Evolutionary conservation across 2,888 invertebrate species (phyloP).

Genomic region (Caenorhabditis doughertyi): DNA sequence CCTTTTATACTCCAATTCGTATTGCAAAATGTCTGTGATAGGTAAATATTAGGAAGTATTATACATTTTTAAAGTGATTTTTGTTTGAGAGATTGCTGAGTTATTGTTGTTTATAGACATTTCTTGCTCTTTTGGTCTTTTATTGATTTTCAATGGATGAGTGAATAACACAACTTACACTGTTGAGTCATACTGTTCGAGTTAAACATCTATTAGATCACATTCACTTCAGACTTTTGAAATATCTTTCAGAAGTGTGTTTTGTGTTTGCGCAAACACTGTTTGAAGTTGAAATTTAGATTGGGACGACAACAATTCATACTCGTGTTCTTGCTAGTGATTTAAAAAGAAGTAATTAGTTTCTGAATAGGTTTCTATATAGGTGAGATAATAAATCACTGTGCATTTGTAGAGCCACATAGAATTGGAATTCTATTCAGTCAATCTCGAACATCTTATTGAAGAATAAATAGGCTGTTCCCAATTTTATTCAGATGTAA

Average conservation of each 20-base stretch:
- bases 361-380: too few relatives aligned
- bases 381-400: too few relatives aligned
- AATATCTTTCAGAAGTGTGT: constrained; percentile 3
- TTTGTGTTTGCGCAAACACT: constrained; percentile 14
- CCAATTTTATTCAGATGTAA: too few relatives aligned
- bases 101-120: constrained; percentile 21
- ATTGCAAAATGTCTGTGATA: constrained; percentile 6
- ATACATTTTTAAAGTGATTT: constrained; percentile 30
- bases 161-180: neutral
- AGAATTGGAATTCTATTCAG: too few relatives aligned
- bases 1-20: constrained; percentile 20
- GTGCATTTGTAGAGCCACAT: too few relatives aligned
- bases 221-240: neutral
- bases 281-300: neutral
- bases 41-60: constrained; percentile 5
- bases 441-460: too few relatives aligned
- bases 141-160: constrained; percentile 1
- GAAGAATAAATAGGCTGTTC: too few relatives aligned
- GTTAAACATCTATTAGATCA: neutral
- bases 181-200: neutral
- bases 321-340: too few relatives aligned
- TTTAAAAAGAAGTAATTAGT: too few relatives aligned
- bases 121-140: constrained; percentile 28
- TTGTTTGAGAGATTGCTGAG: constrained; percentile 20
- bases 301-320: too few relatives aligned